A percentile compares a stretch with the other conserved stretches of the same genome.
Conservation (phyloP, 1,140 invertebrate genomes). For the Anastrepha obliqua region DNA sequence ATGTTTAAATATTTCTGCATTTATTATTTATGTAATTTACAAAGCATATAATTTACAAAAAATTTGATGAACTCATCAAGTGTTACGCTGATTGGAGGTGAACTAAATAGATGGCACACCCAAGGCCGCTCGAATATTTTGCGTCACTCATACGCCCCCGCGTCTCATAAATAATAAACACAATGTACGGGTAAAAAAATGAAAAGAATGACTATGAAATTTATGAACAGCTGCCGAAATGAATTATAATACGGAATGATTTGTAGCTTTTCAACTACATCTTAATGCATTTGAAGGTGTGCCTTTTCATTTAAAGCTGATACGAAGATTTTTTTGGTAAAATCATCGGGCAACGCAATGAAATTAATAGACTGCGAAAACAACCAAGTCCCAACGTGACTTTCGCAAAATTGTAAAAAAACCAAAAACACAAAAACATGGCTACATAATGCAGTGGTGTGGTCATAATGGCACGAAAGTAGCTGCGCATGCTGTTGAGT, state of each 20-base stretch:
- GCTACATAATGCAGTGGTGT: neutral
- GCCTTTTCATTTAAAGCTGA: neutral
- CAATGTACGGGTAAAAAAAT: neutral
- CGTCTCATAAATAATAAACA: neutral
- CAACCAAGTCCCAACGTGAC: no score
- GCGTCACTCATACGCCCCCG: neutral
- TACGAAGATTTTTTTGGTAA: neutral
- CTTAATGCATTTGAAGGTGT: neutral
- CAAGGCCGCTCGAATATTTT: neutral
- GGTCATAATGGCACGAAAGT: neutral
- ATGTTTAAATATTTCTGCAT: no score
- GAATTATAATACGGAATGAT: neutral
- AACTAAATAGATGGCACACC: neutral
- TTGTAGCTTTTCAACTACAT: neutral
- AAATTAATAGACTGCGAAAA: conserved; percentile 38
- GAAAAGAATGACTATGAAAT: neutral
- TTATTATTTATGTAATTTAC: no score
- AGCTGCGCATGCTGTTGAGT: neutral
- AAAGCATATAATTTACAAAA: no score
- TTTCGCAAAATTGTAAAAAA: neutral
- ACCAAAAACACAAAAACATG: neutral
- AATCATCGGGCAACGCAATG: neutral
- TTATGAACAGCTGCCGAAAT: conserved; percentile 19
- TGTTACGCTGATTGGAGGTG: no score
- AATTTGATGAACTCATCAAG: no score